Evolutionary conservation across 2,888 invertebrate genomes (phyloP).

Genomic region (Acleris holmiana): DNA sequence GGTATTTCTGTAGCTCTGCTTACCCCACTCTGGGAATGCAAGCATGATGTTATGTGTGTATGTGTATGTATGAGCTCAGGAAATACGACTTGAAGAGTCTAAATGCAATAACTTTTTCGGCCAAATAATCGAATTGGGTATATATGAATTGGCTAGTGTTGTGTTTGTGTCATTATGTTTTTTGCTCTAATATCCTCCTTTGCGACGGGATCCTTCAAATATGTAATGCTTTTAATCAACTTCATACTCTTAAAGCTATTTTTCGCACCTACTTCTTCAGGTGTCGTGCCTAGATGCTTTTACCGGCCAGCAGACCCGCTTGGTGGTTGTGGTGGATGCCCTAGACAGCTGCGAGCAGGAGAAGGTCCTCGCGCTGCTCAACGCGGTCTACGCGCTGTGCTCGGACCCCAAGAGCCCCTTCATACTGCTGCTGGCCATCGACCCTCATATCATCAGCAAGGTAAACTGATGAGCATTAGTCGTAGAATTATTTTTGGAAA

Average conservation of each 20-base stretch:
- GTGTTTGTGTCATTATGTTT: too few relatives aligned
- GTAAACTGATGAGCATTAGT: slow-evolving; percentile 66
- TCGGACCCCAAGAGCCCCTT: slow-evolving; percentile 97
- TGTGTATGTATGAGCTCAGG: too few relatives aligned
- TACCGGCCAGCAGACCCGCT: slow-evolving; percentile 95
- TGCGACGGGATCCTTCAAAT: too few relatives aligned
- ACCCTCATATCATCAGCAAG: slow-evolving; percentile 99
- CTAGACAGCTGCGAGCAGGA: slow-evolving; percentile 99
- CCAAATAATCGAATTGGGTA: too few relatives aligned
- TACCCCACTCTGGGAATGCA: too few relatives aligned
- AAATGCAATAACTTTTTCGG: too few relatives aligned
- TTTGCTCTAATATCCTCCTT: too few relatives aligned
- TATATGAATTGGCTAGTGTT: too few relatives aligned
- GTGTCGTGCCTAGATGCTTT: slow-evolving; percentile 96
- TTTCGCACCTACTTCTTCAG: slow-evolving; percentile 61
- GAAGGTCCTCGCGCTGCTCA: slow-evolving; percentile 95
- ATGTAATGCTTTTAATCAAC: too few relatives aligned
- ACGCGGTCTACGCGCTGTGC: slow-evolving; percentile 97
- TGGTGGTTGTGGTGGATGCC: slow-evolving; percentile 98
- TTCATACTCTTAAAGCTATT: background rate
- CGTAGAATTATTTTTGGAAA: background rate
- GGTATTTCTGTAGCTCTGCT: too few relatives aligned
- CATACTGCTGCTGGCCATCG: slow-evolving; percentile 97
- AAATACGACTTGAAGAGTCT: too few relatives aligned
- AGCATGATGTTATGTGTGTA: too few relatives aligned